Percentiles rank a stretch among this genome's conserved stretches.
These are phyloP conservation scores for Microtus ochrogaster DNA, from an alignment of 2,113 vertebrate genomes.

Conservation along the genomic window DNA sequence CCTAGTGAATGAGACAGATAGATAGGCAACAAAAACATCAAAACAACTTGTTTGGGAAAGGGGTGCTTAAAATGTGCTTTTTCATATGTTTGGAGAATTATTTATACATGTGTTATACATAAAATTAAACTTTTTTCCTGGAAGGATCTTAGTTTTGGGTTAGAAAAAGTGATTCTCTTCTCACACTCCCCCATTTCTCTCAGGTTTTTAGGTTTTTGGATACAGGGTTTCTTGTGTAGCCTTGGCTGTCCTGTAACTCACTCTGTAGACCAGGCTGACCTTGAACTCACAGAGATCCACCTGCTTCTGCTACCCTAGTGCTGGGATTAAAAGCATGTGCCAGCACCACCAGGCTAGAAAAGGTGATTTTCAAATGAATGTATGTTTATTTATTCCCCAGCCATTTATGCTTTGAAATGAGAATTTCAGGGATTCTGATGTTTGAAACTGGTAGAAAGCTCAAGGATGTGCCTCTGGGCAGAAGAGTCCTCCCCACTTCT, in stretches of 20 bases:
- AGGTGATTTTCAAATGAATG: constrained; percentile 16
- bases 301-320: too few species aligned
- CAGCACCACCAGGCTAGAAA: too few species aligned
- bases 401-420: constrained; percentile 27
- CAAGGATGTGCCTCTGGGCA: neutral
- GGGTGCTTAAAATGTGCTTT: neutral
- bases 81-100: constrained; percentile 26
- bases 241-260: neutral
- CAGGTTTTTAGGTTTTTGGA: too few species aligned
- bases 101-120: constrained; percentile 30
- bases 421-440: neutral
- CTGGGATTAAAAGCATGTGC: too few species aligned
- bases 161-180: neutral
- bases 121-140: constrained; percentile 47
- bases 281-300: too few species aligned
- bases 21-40: neutral
- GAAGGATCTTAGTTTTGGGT: constrained; percentile 16
- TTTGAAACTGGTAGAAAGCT: constrained; percentile 6
- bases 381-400: neutral
- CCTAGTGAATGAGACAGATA: neutral
- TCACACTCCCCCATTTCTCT: too few species aligned
- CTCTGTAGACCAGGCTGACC: neutral
- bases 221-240: too few species aligned
- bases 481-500: neutral
- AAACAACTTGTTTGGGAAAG: neutral